phyloP scores from a whole-genome alignment of 2,888 invertebrate species.

The Drosophila helvetica region DNA sequence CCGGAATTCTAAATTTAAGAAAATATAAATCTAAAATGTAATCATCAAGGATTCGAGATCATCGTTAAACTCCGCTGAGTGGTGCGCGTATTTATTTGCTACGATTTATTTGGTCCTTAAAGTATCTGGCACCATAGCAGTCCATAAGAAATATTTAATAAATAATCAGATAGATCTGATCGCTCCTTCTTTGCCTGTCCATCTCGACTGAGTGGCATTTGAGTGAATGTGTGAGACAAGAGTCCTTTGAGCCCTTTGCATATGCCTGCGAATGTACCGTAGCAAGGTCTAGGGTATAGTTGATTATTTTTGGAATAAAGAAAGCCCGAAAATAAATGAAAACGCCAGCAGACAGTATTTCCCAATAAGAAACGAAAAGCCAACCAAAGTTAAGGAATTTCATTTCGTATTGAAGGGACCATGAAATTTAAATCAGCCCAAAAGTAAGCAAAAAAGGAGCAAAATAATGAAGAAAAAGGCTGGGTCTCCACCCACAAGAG shows the following conservation, averaged over 20 bases:
- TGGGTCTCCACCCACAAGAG: constrained; percentile 40
- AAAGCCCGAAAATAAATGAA: background rate
- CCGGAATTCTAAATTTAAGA: too few relatives aligned
- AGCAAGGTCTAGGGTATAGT: background rate
- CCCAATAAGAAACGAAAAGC: constrained; percentile 1
- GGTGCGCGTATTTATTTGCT: too few relatives aligned
- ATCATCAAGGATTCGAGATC: too few relatives aligned
- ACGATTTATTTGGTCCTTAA: background rate
- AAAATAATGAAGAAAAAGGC: constrained; percentile 20
- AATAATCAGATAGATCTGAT: background rate
- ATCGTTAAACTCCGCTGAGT: too few relatives aligned
- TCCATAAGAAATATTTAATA: background rate
- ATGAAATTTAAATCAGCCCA: constrained; percentile 75
- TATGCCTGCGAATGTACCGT: too few relatives aligned
- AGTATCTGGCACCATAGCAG: background rate
- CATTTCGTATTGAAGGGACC: constrained; percentile 75
- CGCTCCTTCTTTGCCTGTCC: background rate
- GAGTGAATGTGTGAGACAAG: too few relatives aligned
- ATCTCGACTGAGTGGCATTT: background rate
- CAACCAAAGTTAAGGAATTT: constrained; percentile 48
- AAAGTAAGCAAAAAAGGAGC: constrained; percentile 17
- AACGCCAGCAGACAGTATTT: background rate
- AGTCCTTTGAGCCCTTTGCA: background rate
- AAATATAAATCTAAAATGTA: too few relatives aligned
- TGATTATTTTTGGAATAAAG: background rate